Evolutionary conservation across 2,797 vertebrate genomes (phyloP), one percentile per base, ranked within the genome.

Genomic region (Chiroxiphia lanceolata): DNA sequence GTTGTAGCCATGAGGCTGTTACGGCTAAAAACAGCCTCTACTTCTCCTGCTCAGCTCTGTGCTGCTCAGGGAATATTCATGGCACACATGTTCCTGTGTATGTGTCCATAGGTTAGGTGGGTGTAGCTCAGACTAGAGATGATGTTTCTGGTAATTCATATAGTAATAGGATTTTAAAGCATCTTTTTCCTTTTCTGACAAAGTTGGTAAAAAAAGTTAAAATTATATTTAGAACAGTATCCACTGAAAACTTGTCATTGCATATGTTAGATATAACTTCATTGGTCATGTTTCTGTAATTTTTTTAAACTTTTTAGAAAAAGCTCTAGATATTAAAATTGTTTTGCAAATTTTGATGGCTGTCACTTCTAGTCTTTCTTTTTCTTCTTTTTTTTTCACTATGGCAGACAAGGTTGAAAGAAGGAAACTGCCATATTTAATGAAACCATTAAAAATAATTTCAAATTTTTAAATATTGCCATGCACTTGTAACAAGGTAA

Each of bases 391-490:
- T 40, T 50, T 51, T 65, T 36, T 0, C 8, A 31, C 2, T 38
- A 11, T 22, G 5, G 2, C n/a, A 47, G 42, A 13, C 4, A 74
- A 81, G 27, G 44, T 4, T 56, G 3, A 53, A 74, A 72, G 16
- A 87, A n/a, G 3, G 5, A 69, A 61, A 27, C 12, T 23, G 3
- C 2, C 26, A 17, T 60, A 13, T 38, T 5, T 63, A 82, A 53
- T 20, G 3, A 79, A 92, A 57, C 1, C 4, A 34, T 11, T 7
- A 48, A 56, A 67, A 79, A 57, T n/a, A 47, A 47, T 65, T 26
- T 29, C 1, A 21, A 15, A 8, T 36, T 54, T 69, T 11, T 0
- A 20, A 31, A 33, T 47, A 42, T 47, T 45, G 0, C 0, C 29
- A 45, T 34, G 15, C 1, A n/a, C 64, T 83, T 93, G 1, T 64